Evolutionary conservation across 2,113 vertebrate species (phyloP).

Genomic region (Salvelinus fontinalis): DNA sequence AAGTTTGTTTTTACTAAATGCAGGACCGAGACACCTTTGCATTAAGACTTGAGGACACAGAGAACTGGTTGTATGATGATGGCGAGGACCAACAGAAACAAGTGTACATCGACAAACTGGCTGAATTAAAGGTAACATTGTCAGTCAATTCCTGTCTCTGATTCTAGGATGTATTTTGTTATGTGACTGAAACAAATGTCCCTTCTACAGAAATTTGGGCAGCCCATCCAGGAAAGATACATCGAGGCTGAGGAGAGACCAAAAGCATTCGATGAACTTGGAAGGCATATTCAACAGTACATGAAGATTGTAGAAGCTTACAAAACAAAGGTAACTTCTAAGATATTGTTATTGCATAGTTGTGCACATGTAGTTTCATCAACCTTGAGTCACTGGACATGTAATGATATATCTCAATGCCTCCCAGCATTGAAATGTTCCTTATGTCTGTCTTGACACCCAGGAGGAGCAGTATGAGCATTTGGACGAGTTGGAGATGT

Average conservation of each 20-base stretch:
- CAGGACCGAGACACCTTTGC: slow-evolving; percentile 89
- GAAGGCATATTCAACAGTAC: slow-evolving; percentile 91
- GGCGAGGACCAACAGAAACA: slow-evolving; percentile 97
- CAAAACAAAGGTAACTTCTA: slow-evolving; percentile 87
- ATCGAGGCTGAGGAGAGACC: slow-evolving; percentile 90
- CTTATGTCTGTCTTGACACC: background rate
- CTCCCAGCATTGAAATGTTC: background rate
- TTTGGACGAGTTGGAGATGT: slow-evolving; percentile 85
- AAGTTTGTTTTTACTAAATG: background rate
- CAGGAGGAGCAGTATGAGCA: slow-evolving; percentile 93
- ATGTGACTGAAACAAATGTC: background rate
- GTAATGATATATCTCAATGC: no score
- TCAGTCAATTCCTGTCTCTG: no score
- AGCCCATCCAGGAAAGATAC: slow-evolving; percentile 84
- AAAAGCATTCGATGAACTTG: slow-evolving; percentile 89
- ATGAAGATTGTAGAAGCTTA: slow-evolving; percentile 90
- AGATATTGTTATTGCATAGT: background rate
- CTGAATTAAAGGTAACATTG: slow-evolving; percentile 85
- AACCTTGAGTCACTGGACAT: no score
- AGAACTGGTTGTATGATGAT: slow-evolving; percentile 96
- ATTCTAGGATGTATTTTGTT: no score
- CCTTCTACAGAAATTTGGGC: slow-evolving; percentile 80
- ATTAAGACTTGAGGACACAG: slow-evolving; percentile 92
- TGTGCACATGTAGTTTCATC: no score
- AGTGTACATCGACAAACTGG: slow-evolving; percentile 93